Evolutionary conservation across 2,888 invertebrate genomes (phyloP).

Genomic region (Euspilapteryx auroguttella): DNA sequence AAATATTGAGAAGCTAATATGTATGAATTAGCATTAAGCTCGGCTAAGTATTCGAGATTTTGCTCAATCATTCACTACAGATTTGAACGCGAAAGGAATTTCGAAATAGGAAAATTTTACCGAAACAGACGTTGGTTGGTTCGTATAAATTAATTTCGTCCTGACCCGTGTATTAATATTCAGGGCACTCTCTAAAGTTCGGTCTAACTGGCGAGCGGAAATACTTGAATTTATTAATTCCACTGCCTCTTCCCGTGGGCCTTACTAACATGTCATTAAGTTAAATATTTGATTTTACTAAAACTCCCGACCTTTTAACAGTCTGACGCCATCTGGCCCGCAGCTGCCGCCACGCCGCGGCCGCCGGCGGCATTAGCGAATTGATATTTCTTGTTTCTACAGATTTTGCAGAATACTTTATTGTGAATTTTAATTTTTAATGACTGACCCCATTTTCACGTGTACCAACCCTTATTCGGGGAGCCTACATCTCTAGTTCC

Average conservation of each 20-base stretch:
- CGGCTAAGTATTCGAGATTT: too few relatives aligned
- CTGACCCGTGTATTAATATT: slow-evolving; percentile 54
- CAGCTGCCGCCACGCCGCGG: background rate
- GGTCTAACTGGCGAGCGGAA: slow-evolving; percentile 40
- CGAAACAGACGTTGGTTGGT: slow-evolving; percentile 39
- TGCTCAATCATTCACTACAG: too few relatives aligned
- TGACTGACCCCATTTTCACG: too few relatives aligned
- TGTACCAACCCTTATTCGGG: too few relatives aligned
- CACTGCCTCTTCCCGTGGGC: slow-evolving; percentile 24
- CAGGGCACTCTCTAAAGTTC: slow-evolving; percentile 51
- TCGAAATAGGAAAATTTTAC: slow-evolving; percentile 36
- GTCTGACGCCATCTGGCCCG: background rate
- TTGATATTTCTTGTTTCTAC: too few relatives aligned
- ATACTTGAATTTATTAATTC: slow-evolving; percentile 49
- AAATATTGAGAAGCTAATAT: too few relatives aligned
- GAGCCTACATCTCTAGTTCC: too few relatives aligned
- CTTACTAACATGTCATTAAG: slow-evolving; percentile 19
- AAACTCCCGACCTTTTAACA: background rate
- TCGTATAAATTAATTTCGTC: slow-evolving; percentile 50
- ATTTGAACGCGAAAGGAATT: slow-evolving; percentile 34
- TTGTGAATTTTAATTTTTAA: too few relatives aligned
- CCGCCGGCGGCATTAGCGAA: too few relatives aligned
- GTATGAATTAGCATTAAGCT: too few relatives aligned
- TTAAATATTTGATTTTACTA: slow-evolving; percentile 13
- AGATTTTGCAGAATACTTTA: too few relatives aligned